Evolutionary conservation across 2,888 invertebrate genomes (phyloP).

Genomic region (Bibio marci): DNA sequence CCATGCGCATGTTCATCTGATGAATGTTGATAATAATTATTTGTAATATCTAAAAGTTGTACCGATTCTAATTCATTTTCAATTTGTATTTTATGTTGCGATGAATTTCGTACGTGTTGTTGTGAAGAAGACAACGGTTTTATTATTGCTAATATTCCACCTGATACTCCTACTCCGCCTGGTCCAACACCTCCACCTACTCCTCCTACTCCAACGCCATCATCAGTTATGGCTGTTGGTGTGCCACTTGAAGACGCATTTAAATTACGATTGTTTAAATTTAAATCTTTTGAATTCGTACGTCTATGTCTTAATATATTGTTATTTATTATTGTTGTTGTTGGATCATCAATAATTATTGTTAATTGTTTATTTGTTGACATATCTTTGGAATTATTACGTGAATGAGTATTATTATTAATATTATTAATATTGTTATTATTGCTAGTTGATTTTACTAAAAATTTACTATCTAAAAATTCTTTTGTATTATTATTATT

Average conservation of each 20-base stretch:
- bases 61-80: constrained; percentile 17
- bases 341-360: constrained; percentile 9
- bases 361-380: constrained; percentile 1
- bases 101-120: constrained; percentile 20
- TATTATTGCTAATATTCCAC: no score
- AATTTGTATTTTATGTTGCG: constrained; percentile 27
- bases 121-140: background rate
- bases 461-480: constrained; percentile 6
- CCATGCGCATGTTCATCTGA: no score
- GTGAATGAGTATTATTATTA: constrained; percentile 27
- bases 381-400: constrained; percentile 32
- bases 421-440: background rate
- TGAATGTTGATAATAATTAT: no score
- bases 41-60: no score
- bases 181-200: no score
- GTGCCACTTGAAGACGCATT: background rate
- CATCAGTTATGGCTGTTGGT: background rate
- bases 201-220: no score
- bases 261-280: constrained; percentile 10
- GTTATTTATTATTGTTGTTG: no score
- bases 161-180: no score
- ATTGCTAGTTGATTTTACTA: constrained; percentile 4
- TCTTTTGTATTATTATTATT: constrained; percentile 16
- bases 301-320: constrained; percentile 36
- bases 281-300: constrained; percentile 39